phyloP scores from a whole-genome alignment of 2,113 vertebrate genomes.

The Coreoperca whiteheadi region DNA sequence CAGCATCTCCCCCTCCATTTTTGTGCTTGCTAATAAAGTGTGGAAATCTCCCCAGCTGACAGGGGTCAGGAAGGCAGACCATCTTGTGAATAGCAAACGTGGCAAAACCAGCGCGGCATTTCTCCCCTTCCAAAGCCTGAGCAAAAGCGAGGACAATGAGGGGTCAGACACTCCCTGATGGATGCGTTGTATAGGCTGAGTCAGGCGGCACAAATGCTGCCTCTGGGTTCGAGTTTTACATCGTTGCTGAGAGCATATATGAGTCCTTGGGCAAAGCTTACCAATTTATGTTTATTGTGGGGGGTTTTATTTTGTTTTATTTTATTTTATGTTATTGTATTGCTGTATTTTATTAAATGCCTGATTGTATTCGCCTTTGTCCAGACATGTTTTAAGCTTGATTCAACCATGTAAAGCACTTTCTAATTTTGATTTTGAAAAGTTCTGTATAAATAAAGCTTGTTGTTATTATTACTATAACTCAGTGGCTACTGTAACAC shows the following conservation, averaged over 20 bases:
- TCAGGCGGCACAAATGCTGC: slow-evolving; percentile 35
- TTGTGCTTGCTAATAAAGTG: slow-evolving; percentile 32
- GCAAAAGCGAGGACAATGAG: slow-evolving; percentile 28
- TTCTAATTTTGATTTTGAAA: too few species aligned
- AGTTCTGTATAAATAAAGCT: too few species aligned
- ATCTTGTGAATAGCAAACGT: slow-evolving; percentile 33
- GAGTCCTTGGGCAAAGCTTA: slow-evolving; percentile 19
- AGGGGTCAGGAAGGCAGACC: slow-evolving; percentile 28
- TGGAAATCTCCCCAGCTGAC: slow-evolving; percentile 41
- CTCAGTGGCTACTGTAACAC: slow-evolving; percentile 7
- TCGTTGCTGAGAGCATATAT: slow-evolving; percentile 17
- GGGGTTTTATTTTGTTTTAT: too few species aligned
- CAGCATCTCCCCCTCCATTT: not conserved
- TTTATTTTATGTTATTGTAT: too few species aligned
- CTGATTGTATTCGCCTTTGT: too few species aligned
- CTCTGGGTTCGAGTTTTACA: slow-evolving; percentile 27
- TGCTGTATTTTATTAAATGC: too few species aligned
- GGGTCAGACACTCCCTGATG: slow-evolving; percentile 43
- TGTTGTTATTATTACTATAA: too few species aligned
- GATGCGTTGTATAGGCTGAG: slow-evolving; percentile 29
- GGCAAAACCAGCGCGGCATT: not conserved
- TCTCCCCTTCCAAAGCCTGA: slow-evolving; percentile 19
- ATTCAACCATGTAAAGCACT: too few species aligned
- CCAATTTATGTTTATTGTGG: too few species aligned
- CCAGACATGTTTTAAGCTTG: too few species aligned